phyloP scores from a whole-genome alignment of 2,797 vertebrate genomes.

The Ptychobarbus kaznakovi region DNA sequence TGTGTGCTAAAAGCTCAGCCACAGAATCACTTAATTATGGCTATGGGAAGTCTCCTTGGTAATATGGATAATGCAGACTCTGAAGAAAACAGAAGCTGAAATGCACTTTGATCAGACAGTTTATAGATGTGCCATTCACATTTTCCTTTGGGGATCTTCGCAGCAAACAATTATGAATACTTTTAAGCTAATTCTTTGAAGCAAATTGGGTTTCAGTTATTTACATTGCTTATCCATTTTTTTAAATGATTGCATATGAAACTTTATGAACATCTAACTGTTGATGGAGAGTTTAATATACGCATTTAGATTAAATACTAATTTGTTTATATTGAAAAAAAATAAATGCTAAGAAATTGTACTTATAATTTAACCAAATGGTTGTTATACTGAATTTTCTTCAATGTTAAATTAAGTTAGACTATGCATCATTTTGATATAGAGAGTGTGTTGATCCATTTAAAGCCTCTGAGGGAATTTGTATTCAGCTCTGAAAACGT shows the following conservation, averaged over 20 bases:
- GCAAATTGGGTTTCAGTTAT: neutral
- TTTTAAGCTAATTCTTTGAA: neutral
- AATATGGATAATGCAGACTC: conserved; percentile 26
- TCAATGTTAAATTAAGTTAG: neutral
- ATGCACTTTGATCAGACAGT: conserved; percentile 7
- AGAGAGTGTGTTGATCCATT: neutral
- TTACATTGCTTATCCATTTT: neutral
- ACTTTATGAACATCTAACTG: neutral
- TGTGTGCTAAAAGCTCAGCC: conserved; percentile 28
- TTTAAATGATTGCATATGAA: neutral
- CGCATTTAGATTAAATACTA: conserved; percentile 1
- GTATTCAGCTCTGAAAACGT: neutral
- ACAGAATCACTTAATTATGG: neutral
- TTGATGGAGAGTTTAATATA: neutral
- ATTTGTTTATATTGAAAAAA: conserved; percentile 13
- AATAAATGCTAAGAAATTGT: neutral
- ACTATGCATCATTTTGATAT: neutral
- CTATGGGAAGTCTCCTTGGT: conserved; percentile 25
- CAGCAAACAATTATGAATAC: neutral
- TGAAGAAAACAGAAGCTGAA: neutral
- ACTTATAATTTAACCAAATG: neutral
- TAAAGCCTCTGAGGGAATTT: neutral
- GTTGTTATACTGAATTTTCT: neutral
- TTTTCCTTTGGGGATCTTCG: neutral
- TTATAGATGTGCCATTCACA: neutral